Conservation (phyloP, 2,888 invertebrate species). For the Thecocarcelia acutangulata region DNA sequence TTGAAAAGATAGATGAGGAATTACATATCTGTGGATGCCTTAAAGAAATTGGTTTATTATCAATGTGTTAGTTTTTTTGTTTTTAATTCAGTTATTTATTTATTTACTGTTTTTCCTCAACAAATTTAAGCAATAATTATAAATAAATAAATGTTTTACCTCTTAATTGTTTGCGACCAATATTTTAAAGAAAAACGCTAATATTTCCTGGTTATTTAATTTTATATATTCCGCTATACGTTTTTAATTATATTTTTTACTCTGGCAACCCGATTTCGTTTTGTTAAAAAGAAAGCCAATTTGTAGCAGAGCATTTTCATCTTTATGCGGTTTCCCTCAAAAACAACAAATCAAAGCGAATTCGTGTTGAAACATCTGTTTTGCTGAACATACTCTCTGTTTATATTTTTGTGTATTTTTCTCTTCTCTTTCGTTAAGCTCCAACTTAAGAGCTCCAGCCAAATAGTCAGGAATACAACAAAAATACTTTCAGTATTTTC, state of each 20-base stretch:
- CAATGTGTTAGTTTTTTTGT: too few species aligned
- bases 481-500: constrained; percentile 57
- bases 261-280: background rate
- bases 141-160: too few species aligned
- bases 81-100: too few species aligned
- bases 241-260: background rate
- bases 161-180: too few species aligned
- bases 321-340: constrained; percentile 4
- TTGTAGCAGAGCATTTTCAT: constrained; percentile 22
- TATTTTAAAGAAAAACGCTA: too few species aligned
- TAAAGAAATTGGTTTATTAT: too few species aligned
- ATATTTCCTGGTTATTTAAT: too few species aligned
- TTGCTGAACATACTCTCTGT: constrained; percentile 16
- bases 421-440: background rate
- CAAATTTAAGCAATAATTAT: too few species aligned
- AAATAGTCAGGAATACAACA: constrained; percentile 33
- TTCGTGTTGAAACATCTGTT: constrained; percentile 33
- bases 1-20: too few species aligned
- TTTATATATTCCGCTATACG: too few species aligned
- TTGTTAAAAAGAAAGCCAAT: background rate
- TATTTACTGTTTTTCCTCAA: too few species aligned
- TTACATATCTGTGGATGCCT: too few species aligned
- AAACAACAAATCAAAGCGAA: background rate
- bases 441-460: constrained; percentile 1
- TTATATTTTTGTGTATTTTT: constrained; percentile 39